Evolutionary conservation across 2,113 vertebrate genomes (phyloP).

Genomic region (Grus americana): DNA sequence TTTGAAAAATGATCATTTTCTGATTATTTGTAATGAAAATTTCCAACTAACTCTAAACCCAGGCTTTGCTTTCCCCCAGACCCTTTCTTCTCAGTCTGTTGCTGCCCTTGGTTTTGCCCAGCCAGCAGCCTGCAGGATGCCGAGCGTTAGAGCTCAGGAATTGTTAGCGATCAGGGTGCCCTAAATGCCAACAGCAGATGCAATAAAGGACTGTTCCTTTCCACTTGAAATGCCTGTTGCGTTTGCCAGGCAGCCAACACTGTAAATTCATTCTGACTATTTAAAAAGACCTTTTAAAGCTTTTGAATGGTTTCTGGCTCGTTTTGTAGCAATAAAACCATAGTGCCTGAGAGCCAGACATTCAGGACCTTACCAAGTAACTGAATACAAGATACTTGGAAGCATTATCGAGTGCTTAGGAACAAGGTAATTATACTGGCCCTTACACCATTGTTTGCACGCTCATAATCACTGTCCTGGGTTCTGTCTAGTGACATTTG

Average conservation of each 20-base stretch:
- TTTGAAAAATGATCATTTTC: background rate
- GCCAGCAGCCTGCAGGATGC: constrained; percentile 18
- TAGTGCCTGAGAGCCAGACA: constrained; percentile 24
- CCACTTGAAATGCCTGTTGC: constrained; percentile 46
- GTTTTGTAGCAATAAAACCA: constrained; percentile 48
- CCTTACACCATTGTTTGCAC: background rate
- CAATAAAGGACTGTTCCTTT: constrained; percentile 35
- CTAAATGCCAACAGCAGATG: constrained; percentile 51
- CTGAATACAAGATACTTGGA: constrained; percentile 34
- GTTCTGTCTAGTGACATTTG: constrained; percentile 18
- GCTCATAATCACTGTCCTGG: background rate
- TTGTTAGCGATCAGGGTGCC: background rate
- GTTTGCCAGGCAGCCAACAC: constrained; percentile 47
- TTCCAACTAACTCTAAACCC: background rate
- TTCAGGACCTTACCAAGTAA: constrained; percentile 32
- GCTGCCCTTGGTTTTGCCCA: background rate
- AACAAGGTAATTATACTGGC: constrained; percentile 10
- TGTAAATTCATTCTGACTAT: constrained; percentile 56
- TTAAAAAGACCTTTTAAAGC: constrained; percentile 59
- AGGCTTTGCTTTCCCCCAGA: background rate
- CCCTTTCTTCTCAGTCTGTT: background rate
- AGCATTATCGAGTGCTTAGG: background rate
- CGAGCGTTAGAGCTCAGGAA: background rate
- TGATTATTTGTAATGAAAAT: background rate
- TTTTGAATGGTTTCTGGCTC: constrained; percentile 57